These are phyloP conservation scores for Danio albolineatus DNA, from an alignment of 2,797 vertebrate genomes.

Conservation along the genomic window DNA sequence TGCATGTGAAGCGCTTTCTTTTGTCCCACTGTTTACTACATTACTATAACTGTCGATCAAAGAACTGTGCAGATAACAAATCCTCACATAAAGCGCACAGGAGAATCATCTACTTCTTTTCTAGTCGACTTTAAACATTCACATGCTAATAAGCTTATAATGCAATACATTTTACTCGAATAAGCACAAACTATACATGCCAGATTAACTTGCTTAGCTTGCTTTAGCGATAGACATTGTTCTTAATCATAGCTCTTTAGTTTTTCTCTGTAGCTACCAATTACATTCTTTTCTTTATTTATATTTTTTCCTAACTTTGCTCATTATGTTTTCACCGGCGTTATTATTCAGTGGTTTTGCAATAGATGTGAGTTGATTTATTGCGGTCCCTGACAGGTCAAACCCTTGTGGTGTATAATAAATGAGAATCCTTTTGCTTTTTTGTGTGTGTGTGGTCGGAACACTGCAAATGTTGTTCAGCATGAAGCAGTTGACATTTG, in stretches of 20 bases:
- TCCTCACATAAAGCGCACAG: background rate
- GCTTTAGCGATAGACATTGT: background rate
- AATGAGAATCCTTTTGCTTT: constrained; percentile 22
- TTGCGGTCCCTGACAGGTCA: constrained; percentile 31
- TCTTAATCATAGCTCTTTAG: background rate
- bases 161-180: background rate
- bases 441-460: background rate
- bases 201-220: background rate
- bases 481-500: background rate
- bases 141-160: background rate
- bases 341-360: constrained; percentile 1
- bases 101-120: background rate
- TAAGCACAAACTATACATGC: background rate
- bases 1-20: background rate
- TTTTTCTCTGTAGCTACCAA: background rate
- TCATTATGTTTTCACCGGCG: background rate
- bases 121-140: background rate
- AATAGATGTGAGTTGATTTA: constrained; percentile 39
- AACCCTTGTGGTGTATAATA: constrained; percentile 34
- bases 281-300: background rate
- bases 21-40: background rate
- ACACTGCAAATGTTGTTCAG: constrained; percentile 3
- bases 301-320: background rate
- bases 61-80: background rate
- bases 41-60: background rate